These are phyloP conservation scores for Diadophis punctatus DNA, from an alignment of 2,113 vertebrate genomes.

Conservation along the genomic window DNA sequence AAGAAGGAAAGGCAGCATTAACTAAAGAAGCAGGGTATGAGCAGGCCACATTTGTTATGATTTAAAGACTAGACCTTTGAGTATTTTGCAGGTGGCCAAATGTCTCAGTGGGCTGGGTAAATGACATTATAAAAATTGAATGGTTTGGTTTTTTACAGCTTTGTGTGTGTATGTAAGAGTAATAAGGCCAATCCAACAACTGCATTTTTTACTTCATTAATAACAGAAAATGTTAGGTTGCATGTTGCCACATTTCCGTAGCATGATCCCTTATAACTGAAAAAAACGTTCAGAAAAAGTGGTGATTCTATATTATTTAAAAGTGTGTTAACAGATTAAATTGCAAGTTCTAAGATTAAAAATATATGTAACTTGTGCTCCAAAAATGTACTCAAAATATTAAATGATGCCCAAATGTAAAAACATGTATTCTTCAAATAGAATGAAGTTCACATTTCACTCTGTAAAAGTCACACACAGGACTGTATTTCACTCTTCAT, in stretches of 20 bases:
- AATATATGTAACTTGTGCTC: slow-evolving; percentile 37
- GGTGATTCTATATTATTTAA: slow-evolving; percentile 34
- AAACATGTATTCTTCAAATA: slow-evolving; percentile 48
- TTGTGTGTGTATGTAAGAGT: background rate
- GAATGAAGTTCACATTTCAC: slow-evolving; percentile 45
- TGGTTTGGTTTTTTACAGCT: background rate
- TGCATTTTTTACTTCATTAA: background rate
- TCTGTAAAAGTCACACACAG: slow-evolving; percentile 44
- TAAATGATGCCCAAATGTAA: slow-evolving; percentile 36
- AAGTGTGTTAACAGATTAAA: slow-evolving; percentile 56
- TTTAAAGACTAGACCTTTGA: background rate
- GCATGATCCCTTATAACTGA: background rate
- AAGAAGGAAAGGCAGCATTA: background rate
- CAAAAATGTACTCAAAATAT: slow-evolving; percentile 22
- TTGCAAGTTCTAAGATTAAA: slow-evolving; percentile 36
- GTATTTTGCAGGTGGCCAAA: background rate
- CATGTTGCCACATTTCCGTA: background rate
- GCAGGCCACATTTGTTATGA: background rate
- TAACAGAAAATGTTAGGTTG: background rate
- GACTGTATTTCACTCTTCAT: slow-evolving; percentile 30
- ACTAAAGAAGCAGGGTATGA: background rate
- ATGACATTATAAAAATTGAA: background rate
- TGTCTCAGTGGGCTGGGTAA: background rate
- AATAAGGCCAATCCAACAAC: background rate
- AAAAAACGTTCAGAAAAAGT: background rate